These are phyloP conservation scores for Grallaria varia DNA, from an alignment of 2,113 vertebrate species.

Conservation along the genomic window DNA sequence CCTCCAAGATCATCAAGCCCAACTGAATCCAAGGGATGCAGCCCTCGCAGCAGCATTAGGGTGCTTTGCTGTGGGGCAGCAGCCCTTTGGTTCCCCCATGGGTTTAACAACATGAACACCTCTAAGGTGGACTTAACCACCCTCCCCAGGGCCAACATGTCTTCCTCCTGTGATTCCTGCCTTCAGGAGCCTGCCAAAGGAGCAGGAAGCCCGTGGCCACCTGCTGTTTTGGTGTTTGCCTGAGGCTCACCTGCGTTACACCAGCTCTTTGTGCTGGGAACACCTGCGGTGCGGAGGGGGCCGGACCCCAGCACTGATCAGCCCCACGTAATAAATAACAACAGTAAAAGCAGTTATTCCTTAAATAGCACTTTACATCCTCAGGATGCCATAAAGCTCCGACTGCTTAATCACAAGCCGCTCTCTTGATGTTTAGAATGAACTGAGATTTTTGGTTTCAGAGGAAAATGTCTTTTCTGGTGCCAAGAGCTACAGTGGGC, in stretches of 20 bases:
- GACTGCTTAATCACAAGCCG: constrained; percentile 8
- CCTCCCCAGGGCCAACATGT: not conserved
- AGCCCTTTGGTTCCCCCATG: not conserved
- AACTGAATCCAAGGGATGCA: not conserved
- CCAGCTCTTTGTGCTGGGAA: not conserved
- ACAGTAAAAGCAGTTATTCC: constrained; percentile 2
- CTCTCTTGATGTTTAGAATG: not conserved
- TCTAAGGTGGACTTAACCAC: not conserved
- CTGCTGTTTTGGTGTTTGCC: not conserved
- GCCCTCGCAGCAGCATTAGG: accelerated
- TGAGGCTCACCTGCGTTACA: not conserved
- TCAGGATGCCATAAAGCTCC: constrained; percentile 20
- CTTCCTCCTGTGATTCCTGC: not conserved
- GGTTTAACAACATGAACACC: not conserved
- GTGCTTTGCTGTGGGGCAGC: not conserved
- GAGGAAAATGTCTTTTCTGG: constrained; percentile 26
- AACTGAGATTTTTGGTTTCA: constrained; percentile 20
- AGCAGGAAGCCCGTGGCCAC: not conserved
- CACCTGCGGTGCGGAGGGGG: not conserved
- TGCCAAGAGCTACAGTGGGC: constrained; percentile 41
- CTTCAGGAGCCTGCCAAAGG: not conserved
- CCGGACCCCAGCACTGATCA: not conserved
- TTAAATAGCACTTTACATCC: not conserved
- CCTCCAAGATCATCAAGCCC: not conserved
- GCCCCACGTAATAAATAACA: constrained; percentile 17